Base-by-base conservation (phyloP, 2,113 vertebrate species). In the Pseudorasbora parva region DNA sequence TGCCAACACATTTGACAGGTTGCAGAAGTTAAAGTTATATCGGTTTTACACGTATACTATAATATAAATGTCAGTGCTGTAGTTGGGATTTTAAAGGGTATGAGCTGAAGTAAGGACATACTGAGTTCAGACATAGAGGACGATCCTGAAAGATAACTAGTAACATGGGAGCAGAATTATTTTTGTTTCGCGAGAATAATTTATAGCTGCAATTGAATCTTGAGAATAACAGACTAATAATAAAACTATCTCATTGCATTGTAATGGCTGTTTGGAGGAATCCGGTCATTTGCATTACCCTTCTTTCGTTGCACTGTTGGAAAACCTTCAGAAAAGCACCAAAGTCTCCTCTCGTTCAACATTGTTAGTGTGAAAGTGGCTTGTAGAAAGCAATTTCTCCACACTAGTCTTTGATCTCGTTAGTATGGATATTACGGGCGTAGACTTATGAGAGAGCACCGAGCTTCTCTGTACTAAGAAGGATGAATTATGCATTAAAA, bases 371-470 rank as follows among this genome's bases (percentile, higher is more conserved):
- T 85, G 54, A 80, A 85, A 85, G 68, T 74, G 43, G 83, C 68
- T 80, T 85, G 69, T 30, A 47, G 83, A 84, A 84, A 80, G 66
- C 83, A 79, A 80, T 85, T 85, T 85, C 45, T 27, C 66, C 68
- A 41, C 78, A 49, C 68, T 72, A 74, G 54, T 64, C 83, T 73
- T 25, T 85, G 76, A 85, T 84, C 83, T 85, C 81, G 68, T 85
- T 85, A 86, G 64, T 73, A 80, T 60, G 59, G 68, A 12, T 54
- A 83, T 77, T 83, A 79, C 30, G 7, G 76, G 17, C 12, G 17
- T 49, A 45, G 85, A 54, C 41, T 78, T 82, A 86, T 69, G 54
- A 47, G 25, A 15, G 41, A 73, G 57, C 68, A 66, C 75, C 56
- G 76, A 73, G 85, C 80, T 45, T 59, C 66, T 78, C 43, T 69